A percentile compares a stretch with the other conserved stretches of the same genome.
Conservation (phyloP, 2,888 invertebrate genomes). For the Mesoligia furuncula region DNA sequence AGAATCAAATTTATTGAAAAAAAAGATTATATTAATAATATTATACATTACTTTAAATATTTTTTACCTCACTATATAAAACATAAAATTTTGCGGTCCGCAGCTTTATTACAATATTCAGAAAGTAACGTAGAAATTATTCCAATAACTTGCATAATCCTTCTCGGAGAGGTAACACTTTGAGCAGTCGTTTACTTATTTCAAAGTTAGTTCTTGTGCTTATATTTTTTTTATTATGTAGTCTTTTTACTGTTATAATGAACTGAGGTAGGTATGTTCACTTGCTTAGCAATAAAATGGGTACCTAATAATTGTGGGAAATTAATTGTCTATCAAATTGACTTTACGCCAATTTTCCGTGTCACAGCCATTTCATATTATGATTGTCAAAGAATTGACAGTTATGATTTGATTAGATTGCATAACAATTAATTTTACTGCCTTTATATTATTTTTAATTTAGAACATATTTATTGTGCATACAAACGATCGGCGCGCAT, state of each 20-base stretch:
- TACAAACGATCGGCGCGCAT: too few species aligned
- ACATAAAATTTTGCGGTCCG: slow-evolving; percentile 7
- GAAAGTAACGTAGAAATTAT: slow-evolving; percentile 41
- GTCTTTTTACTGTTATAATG: not conserved
- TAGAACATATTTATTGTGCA: too few species aligned
- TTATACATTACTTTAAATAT: slow-evolving; percentile 14
- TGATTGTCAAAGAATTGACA: not conserved
- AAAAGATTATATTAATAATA: not conserved
- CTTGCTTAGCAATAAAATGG: not conserved
- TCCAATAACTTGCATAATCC: slow-evolving; percentile 50
- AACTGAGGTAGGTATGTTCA: not conserved
- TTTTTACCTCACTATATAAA: slow-evolving; percentile 1
- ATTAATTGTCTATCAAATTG: not conserved
- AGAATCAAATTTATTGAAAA: not conserved
- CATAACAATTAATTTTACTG: too few species aligned
- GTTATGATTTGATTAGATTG: not conserved
- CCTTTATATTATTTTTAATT: too few species aligned
- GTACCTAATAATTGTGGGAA: not conserved
- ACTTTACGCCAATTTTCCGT: not conserved
- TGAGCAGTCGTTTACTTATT: slow-evolving; percentile 30
- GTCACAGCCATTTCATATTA: not conserved
- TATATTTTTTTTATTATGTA: slow-evolving; percentile 16
- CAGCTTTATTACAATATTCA: slow-evolving; percentile 28
- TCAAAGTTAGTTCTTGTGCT: slow-evolving; percentile 27
- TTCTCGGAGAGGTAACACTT: slow-evolving; percentile 31